Evolutionary conservation across 2,113 vertebrate genomes (phyloP).

Genomic region (Tachysurus fulvidraco): DNA sequence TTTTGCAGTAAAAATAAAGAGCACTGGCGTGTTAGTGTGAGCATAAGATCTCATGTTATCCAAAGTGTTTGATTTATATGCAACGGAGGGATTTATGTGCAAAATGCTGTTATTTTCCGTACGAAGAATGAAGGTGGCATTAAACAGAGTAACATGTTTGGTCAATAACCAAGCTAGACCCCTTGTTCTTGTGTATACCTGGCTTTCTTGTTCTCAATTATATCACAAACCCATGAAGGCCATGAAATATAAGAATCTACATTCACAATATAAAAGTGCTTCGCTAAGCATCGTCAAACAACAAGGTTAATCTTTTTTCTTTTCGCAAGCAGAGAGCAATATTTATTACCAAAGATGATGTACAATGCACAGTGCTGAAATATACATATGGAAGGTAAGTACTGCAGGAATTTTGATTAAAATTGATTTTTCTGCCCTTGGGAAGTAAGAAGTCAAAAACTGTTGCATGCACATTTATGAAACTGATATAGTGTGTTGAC

Average conservation of each 20-base stretch:
- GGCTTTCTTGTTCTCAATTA: conserved; percentile 66
- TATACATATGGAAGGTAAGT: conserved; percentile 82
- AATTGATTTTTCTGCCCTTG: conserved; percentile 97
- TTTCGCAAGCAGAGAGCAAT: conserved; percentile 65
- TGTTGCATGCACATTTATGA: conserved; percentile 95
- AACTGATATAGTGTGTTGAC: conserved; percentile 95
- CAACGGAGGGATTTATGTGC: background rate
- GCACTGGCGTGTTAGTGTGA: conserved; percentile 60
- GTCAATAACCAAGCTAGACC: conserved; percentile 60
- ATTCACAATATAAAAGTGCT: conserved; percentile 68
- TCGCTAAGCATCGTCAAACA: conserved; percentile 70
- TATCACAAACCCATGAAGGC: conserved; percentile 70
- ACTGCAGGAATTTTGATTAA: conserved; percentile 90
- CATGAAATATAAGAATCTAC: conserved; percentile 67
- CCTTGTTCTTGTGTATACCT: conserved; percentile 44
- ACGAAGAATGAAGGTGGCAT: conserved; percentile 37
- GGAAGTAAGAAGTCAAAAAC: conserved; percentile 91
- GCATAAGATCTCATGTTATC: conserved; percentile 57
- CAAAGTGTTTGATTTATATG: conserved; percentile 37
- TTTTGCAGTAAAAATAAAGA: conserved; percentile 26
- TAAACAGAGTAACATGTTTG: conserved; percentile 49
- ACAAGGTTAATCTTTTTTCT: conserved; percentile 69
- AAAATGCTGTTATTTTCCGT: conserved; percentile 44
- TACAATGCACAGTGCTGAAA: conserved; percentile 80
- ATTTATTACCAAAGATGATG: conserved; percentile 86